Evolutionary conservation across 1,140 invertebrate genomes (phyloP), one percentile per base, ranked within the genome.

Genomic region (Delia radicum): DNA sequence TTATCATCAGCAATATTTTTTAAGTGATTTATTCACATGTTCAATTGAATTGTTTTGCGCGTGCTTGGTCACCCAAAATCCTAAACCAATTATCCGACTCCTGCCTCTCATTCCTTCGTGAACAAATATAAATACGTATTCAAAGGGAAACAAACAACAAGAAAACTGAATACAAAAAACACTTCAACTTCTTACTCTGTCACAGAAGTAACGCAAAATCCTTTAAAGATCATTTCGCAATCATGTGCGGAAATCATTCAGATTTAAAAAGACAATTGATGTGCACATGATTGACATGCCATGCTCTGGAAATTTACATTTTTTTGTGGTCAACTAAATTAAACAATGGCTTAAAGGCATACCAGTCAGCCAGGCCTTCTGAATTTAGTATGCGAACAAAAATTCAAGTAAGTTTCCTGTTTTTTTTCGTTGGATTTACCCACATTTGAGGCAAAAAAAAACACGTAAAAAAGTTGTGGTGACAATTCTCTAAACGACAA

Each of bases 1-100:
- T 73, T 15, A 48, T 42, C 15, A 48, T 15, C 26, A 72, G 18
- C 42, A 55, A 55, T 55, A n/a, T 55, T 55, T 55, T 55, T 55
- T 62, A 74, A 65, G 75, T 76, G 75, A 76, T 76, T 76, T 76
- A 76, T 76, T 67, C 75, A 74, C 72, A 74, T 76, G 75, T 74
- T 73, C 69, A 76, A 73, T 76, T 76, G 63, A 76, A 76, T 76
- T 76, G 75, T 74, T 76, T 76, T 76, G 75, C 75, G 62, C 74
- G 67, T 71, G 74, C 74, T 67, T 61, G 65, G 37, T 69, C 65
- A 69, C 65, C 65, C 65, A 69, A 33, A 69, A 31, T 37, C 29
- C 12, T 6, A n/a, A 31, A 61, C 46, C 63, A 67, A 74, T 74
- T 63, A 65, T 69, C 73, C 69, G 33, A 27, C 46, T 21, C 13